Evolutionary conservation across 2,113 vertebrate species (phyloP).

Genomic region (Ailurus styani): DNA sequence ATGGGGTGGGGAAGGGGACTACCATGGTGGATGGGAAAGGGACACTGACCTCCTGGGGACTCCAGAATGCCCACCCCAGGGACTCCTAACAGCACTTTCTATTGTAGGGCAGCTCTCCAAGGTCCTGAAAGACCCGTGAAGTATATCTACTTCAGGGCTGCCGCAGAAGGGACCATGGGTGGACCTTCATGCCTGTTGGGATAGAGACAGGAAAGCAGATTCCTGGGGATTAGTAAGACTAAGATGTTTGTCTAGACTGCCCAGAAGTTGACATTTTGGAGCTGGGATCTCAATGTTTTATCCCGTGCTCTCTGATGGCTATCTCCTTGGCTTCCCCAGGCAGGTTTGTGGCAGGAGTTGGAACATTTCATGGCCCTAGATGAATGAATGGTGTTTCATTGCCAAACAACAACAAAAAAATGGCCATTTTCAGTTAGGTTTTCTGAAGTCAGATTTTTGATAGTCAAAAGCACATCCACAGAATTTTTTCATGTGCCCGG

Average conservation of each 20-base stretch:
- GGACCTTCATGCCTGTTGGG: neutral
- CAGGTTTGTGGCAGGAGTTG: neutral
- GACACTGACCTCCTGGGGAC: neutral
- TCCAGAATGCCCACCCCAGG: neutral
- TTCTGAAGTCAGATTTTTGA: neutral
- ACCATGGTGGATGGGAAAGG: neutral
- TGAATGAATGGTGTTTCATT: neutral
- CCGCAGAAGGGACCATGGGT: neutral
- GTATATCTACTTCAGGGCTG: neutral
- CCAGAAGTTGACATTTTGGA: neutral
- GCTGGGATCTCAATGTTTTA: neutral
- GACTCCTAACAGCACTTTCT: neutral
- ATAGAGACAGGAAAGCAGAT: neutral
- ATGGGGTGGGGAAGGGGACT: neutral
- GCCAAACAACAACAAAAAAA: neutral
- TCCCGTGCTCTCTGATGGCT: neutral
- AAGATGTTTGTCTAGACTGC: neutral
- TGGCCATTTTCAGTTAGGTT: neutral
- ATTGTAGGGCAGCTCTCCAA: neutral
- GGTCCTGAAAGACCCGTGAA: neutral
- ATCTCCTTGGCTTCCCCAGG: neutral
- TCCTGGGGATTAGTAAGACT: slow-evolving; percentile 22
- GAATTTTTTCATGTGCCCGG: neutral
- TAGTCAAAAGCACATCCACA: neutral
- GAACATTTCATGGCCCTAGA: neutral